These are phyloP conservation scores for Andrena marginata DNA, from an alignment of 2,888 invertebrate genomes.

Conservation along the genomic window DNA sequence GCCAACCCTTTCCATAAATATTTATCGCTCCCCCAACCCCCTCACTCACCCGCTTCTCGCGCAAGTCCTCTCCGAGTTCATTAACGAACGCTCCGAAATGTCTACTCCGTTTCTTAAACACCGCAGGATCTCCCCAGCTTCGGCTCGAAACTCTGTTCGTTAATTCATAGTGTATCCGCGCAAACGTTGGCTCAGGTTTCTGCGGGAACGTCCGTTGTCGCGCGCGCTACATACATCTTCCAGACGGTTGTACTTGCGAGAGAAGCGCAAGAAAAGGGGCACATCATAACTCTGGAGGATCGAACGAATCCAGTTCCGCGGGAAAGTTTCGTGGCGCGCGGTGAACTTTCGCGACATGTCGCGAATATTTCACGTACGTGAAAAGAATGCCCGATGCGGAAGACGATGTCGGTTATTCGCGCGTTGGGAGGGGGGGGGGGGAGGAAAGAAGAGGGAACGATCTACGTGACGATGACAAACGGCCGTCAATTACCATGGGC, in stretches of 20 bases:
- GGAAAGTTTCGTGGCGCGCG: constrained; percentile 38
- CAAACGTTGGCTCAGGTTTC: background rate
- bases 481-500: constrained; percentile 69
- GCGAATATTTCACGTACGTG: constrained; percentile 64
- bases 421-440: background rate
- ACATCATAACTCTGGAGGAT: constrained; percentile 44
- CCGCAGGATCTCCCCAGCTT: too few species aligned
- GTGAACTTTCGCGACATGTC: constrained; percentile 55
- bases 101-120: background rate
- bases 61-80: background rate
- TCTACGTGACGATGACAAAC: constrained; percentile 22
- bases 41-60: too few species aligned
- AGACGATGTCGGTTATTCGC: constrained; percentile 1
- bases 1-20: constrained; percentile 8
- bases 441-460: background rate
- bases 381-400: constrained; percentile 46
- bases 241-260: background rate
- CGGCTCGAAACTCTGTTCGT: background rate
- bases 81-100: background rate
- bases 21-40: constrained; percentile 3
- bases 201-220: background rate
- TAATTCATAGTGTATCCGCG: too few species aligned
- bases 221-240: constrained; percentile 10
- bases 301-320: constrained; percentile 59
- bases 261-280: constrained; percentile 14